Percentiles rank a stretch among this genome's conserved stretches.
phyloP scores from a whole-genome alignment of 2,888 invertebrate species.

The Tuberolachnus salignus region DNA sequence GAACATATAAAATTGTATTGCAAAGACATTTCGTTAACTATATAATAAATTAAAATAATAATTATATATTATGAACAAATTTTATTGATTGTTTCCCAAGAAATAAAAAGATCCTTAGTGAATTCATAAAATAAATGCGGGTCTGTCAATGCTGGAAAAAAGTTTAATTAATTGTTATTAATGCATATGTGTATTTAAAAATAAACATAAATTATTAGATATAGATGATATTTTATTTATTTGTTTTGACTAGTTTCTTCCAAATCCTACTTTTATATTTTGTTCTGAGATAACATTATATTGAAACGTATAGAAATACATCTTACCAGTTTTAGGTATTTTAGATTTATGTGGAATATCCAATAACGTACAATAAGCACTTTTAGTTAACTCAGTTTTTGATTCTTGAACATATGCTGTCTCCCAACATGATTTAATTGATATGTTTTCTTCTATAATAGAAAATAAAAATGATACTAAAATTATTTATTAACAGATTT shows the following conservation, averaged over 20 bases:
- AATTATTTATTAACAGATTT: not conserved
- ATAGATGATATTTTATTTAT: too few relatives aligned
- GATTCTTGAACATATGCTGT: slow-evolving; percentile 59
- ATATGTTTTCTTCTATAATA: slow-evolving; percentile 20
- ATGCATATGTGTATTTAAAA: too few relatives aligned
- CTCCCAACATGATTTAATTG: slow-evolving; percentile 44
- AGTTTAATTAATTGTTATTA: not conserved
- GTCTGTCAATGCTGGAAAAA: slow-evolving; percentile 20
- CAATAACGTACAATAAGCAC: slow-evolving; percentile 60
- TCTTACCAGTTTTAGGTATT: slow-evolving; percentile 39
- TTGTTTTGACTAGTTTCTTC: too few relatives aligned
- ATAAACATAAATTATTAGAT: not conserved
- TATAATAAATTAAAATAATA: not conserved
- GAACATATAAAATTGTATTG: slow-evolving; percentile 8
- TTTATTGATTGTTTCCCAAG: slow-evolving; percentile 47
- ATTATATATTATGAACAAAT: slow-evolving; percentile 9
- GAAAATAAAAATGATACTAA: not conserved
- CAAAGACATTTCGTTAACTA: not conserved
- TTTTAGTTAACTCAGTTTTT: slow-evolving; percentile 59
- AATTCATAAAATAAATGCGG: slow-evolving; percentile 27
- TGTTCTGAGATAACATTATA: not conserved
- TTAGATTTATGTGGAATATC: slow-evolving; percentile 47
- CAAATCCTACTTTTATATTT: too few relatives aligned
- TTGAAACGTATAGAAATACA: too few relatives aligned
- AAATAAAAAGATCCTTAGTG: not conserved